These are phyloP conservation scores for Nothocercus julius DNA, from an alignment of 2,113 vertebrate species.

Conservation along the genomic window DNA sequence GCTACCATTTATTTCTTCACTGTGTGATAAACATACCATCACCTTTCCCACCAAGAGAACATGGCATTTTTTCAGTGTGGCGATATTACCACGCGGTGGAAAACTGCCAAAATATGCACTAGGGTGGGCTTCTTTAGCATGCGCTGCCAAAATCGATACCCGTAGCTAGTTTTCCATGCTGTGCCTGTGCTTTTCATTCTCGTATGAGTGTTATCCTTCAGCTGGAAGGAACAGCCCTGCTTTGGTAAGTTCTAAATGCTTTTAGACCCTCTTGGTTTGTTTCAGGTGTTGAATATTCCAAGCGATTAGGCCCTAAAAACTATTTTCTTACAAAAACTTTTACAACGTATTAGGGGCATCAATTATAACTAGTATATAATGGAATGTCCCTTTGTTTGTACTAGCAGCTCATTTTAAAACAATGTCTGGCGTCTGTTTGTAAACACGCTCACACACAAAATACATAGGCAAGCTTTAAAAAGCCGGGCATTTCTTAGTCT, in stretches of 20 bases:
- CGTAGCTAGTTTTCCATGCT: fast-evolving
- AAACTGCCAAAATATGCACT: not conserved
- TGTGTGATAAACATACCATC: constrained; percentile 6
- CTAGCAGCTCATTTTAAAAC: not conserved
- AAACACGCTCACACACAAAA: not conserved
- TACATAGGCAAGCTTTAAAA: not conserved
- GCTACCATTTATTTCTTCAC: constrained; percentile 54
- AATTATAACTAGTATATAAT: not conserved
- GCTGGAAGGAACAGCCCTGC: not conserved
- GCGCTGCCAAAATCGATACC: fast-evolving
- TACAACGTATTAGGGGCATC: fast-evolving
- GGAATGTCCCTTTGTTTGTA: fast-evolving
- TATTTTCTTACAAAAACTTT: not conserved
- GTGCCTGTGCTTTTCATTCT: fast-evolving
- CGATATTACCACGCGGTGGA: not conserved
- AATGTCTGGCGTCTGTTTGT: not conserved
- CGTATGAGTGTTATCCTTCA: not conserved
- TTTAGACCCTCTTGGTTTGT: not conserved
- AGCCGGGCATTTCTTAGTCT: fast-evolving
- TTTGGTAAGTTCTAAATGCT: not conserved
- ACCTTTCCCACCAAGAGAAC: constrained; percentile 6
- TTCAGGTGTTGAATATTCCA: fast-evolving
- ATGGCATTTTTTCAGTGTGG: not conserved
- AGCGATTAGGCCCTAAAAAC: not conserved
- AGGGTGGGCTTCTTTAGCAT: not conserved